Percentiles rank a stretch among this genome's conserved stretches.
Evolutionary conservation across 2,797 vertebrate genomes (phyloP).

Genomic region (Danionella dracula): DNA sequence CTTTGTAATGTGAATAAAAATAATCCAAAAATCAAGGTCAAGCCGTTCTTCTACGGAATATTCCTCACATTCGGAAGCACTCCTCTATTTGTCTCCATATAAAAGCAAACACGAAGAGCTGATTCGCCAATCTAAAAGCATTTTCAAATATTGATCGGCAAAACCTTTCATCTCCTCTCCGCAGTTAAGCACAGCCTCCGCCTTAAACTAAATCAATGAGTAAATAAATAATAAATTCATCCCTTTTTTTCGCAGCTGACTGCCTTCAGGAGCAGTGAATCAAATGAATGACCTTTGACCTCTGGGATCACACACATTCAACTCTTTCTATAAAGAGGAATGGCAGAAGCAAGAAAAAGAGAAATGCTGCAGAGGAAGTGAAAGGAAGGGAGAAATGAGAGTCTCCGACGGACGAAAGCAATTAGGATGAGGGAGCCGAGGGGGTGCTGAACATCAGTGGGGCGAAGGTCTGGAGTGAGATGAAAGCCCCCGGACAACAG

Average conservation of each 20-base stretch:
- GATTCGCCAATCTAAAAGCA: not conserved
- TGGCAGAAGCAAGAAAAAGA: not conserved
- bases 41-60: too few relatives aligned
- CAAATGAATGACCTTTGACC: not conserved
- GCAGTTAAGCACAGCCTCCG: not conserved
- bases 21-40: too few relatives aligned
- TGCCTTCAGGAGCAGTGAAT: not conserved
- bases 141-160: conserved; percentile 1
- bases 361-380: not conserved
- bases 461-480: conserved; percentile 27
- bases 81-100: too few relatives aligned
- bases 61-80: too few relatives aligned
- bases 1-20: too few relatives aligned
- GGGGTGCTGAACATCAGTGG: not conserved
- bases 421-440: conserved; percentile 12
- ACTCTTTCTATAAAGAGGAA: not conserved
- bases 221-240: conserved; percentile 15
- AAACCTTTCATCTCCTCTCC: not conserved
- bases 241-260: not conserved
- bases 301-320: not conserved
- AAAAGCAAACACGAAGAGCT: not conserved
- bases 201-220: not conserved
- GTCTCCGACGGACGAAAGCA: not conserved
- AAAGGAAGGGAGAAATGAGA: not conserved
- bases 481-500: conserved; percentile 28